Base-by-base conservation (phyloP, 2,797 vertebrate species). In the Hyperoplus lanceolatus region DNA sequence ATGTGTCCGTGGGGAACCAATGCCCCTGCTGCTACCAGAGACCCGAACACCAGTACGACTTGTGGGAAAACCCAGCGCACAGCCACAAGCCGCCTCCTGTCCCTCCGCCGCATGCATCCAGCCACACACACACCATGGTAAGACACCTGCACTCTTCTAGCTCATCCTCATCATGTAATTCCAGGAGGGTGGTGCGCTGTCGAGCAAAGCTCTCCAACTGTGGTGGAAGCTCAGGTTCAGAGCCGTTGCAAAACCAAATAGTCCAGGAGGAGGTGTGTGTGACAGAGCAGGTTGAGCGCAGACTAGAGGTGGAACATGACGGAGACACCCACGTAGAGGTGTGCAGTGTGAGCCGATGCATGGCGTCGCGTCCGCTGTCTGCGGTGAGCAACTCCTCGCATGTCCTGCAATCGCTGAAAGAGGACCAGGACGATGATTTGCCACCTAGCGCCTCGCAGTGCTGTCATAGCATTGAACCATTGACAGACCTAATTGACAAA, bases 1-100 rank as follows among this genome's bases (percentile, higher is more conserved):
- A 13, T 0, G 89, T 91, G 6, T 66, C 87, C 3, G 91, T 93
- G 0, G 90, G 83, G n/a, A 81, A 79, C 45, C 92, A 74, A 54
- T 96, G 94, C 66, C 90, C 84, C 4, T 94, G 96, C 73, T 92
- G 95, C 74, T 94, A 91, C 73, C 95, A 91, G 59, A 91, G 81
- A 75, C 93, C 77, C 2, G 90, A 89, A 55, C 86, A 75, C 39
- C 80, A 83, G 5, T 97, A 96, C 0, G 96, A 99, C 80, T 93
- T 97, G 7, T 99, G 97, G 97, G 96, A 95, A 79, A 97, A 98
- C 53, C 96, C 97, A 2, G 88, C 95, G 57, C 95, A 96, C 78
- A 69, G 66, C 65, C 72, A 70, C 71, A 90, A 84, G 66, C 68
- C 73, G 1, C 54, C 67, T 51, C 82, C 86, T 0, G 67, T 71